Conservation (phyloP, 2,113 vertebrate species). For the Aegypius monachus region DNA sequence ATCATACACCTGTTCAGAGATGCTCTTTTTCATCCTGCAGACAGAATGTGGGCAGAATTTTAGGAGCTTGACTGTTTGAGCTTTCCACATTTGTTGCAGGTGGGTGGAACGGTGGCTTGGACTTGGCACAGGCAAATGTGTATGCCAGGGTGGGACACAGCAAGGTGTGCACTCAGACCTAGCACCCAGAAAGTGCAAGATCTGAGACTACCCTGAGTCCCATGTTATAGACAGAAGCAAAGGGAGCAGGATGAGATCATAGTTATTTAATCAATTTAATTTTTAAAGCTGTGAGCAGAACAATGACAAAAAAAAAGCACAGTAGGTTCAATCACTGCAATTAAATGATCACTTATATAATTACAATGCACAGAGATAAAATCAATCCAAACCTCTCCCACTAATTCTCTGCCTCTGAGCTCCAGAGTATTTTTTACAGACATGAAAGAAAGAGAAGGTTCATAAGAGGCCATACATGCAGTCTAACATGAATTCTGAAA, state of each 20-base stretch:
- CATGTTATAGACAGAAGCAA: background rate
- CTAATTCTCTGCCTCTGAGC: background rate
- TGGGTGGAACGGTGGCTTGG: background rate
- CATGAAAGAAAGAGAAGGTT: background rate
- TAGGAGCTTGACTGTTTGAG: background rate
- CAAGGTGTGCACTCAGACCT: background rate
- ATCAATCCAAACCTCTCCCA: background rate
- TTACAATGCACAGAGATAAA: background rate
- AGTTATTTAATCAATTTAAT: background rate
- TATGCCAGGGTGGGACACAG: background rate
- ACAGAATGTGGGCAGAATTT: background rate
- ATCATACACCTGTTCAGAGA: background rate
- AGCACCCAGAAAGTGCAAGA: background rate
- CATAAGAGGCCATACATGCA: background rate
- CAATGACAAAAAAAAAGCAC: background rate
- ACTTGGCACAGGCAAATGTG: background rate
- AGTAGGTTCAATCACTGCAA: background rate
- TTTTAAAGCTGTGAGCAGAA: background rate
- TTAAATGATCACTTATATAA: background rate
- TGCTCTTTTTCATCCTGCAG: background rate
- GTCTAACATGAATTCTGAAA: background rate
- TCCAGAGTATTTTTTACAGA: background rate
- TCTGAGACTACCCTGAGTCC: background rate
- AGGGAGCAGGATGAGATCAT: background rate
- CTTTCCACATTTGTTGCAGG: background rate